Evolutionary conservation across 2,797 vertebrate genomes (phyloP).

Genomic region (Jordanella pulchra): DNA sequence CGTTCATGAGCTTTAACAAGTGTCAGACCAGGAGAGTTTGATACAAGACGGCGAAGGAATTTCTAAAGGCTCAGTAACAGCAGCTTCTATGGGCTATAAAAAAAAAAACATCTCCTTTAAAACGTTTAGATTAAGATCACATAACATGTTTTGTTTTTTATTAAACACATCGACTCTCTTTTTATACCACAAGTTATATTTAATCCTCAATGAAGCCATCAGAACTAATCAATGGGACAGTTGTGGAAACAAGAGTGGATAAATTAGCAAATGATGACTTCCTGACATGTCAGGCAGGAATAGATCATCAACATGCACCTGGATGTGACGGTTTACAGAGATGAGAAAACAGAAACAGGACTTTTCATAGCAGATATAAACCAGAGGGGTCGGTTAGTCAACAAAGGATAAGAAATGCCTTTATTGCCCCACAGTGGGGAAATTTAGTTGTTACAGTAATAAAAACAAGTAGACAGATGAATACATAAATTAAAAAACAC

Average conservation of each 20-base stretch:
- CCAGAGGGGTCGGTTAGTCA: background rate
- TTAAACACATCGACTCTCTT: background rate
- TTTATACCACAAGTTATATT: background rate
- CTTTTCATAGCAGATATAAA: slow-evolving; percentile 1
- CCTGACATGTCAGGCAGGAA: slow-evolving; percentile 7
- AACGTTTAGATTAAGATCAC: background rate
- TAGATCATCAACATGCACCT: slow-evolving; percentile 16
- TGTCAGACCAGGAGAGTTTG: slow-evolving; percentile 18
- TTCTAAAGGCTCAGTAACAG: slow-evolving; percentile 22
- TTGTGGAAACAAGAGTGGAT: background rate
- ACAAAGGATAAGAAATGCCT: background rate
- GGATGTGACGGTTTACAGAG: background rate
- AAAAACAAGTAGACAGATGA: too few relatives aligned
- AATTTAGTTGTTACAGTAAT: too few relatives aligned
- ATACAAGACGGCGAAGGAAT: slow-evolving; percentile 11
- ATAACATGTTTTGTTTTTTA: background rate
- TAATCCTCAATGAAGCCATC: background rate
- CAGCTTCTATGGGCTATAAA: slow-evolving; percentile 2
- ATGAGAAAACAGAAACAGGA: slow-evolving; percentile 3
- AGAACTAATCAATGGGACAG: background rate
- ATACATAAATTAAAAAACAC: too few relatives aligned
- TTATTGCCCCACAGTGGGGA: too few relatives aligned
- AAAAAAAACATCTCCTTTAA: background rate
- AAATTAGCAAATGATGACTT: background rate
- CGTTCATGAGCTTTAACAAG: slow-evolving; percentile 20